Base-by-base conservation (phyloP, 2,113 vertebrate genomes). In the Catharus fuscescens region DNA sequence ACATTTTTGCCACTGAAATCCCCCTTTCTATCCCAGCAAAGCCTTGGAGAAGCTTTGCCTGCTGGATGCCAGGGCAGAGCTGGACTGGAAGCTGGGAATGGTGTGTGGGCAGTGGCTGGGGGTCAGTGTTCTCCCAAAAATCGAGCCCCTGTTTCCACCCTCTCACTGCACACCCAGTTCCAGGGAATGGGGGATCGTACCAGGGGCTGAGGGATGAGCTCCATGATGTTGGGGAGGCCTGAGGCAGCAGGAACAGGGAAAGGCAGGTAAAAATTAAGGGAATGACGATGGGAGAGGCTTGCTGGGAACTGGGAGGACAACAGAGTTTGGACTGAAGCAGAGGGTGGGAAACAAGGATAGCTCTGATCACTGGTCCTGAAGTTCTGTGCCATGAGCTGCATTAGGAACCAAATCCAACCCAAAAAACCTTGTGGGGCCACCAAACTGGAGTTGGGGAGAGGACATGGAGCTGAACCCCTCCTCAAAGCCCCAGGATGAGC, bases 91-190 rank as follows among this genome's bases (percentile, higher is more conserved):
- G 26, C 23, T 26, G 8, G 12, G 48, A 61, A 12, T 8, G 19
- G 19, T 0, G 1, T 5, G 10, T 10, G 9, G 15, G 31, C 24
- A 28, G 47, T 3, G 50, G 6, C 0, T 3, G 24, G 25, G 18
- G 12, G 38, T 19, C 53, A 36, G 47, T 3, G 3, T 38, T 31
- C 29, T 40, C 29, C 57, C 47, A 71, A 38, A 90, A 74, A 26
- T 12, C 0, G 1, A 59, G 10, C 25, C 23, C 21, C 19, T 36
- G 4, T 21, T 70, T 15, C 29, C 52, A 40, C 4, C n/a, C 34
- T 57, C 34, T 8, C 34, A 8, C 34, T 26, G 36, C 74, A 44
- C 10, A 6, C 12, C 26, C 0, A 0, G 23, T 19, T 71, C n/a
- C 79, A 60, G 65, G 50, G n/a, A 53, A 57, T 14, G 34, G 32